A percentile compares a stretch with the other conserved stretches of the same genome.
These are phyloP conservation scores for Eledona agricola DNA, from an alignment of 2,888 invertebrate genomes.

Conservation along the genomic window DNA sequence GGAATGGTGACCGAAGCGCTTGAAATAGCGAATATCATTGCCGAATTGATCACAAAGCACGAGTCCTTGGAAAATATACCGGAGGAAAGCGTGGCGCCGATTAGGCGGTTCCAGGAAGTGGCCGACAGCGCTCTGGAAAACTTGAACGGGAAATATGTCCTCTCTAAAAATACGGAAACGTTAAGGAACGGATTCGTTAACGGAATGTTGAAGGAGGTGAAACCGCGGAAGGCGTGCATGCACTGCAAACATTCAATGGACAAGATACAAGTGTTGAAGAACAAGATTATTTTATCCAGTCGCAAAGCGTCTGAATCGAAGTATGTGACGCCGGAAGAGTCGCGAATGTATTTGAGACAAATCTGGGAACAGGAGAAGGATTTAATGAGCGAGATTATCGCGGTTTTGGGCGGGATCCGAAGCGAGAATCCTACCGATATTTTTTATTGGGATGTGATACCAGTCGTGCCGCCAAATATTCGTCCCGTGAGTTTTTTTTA, in stretches of 20 bases:
- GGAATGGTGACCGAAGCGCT: conserved; percentile 79
- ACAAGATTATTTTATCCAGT: conserved; percentile 68
- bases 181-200: conserved; percentile 51
- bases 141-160: conserved; percentile 37
- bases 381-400: conserved; percentile 75
- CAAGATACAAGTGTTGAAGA: conserved; percentile 69
- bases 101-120: conserved; percentile 53
- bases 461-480: conserved; percentile 87
- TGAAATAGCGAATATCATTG: conserved; percentile 63
- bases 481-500: conserved; percentile 71
- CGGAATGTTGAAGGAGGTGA: conserved; percentile 53
- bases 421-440: conserved; percentile 76
- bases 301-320: conserved; percentile 50
- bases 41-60: conserved; percentile 46
- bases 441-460: conserved; percentile 85
- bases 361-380: conserved; percentile 78
- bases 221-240: conserved; percentile 64
- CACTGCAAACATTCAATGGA: conserved; percentile 66
- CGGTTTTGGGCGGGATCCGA: conserved; percentile 68
- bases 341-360: conserved; percentile 61
- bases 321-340: conserved; percentile 56
- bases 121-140: conserved; percentile 41
- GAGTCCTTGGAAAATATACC: conserved; percentile 50
- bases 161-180: conserved; percentile 54
- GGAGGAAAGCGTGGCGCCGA: conserved; percentile 41